phyloP scores from a whole-genome alignment of 2,113 vertebrate species.

The Atlantisia rogersi region DNA sequence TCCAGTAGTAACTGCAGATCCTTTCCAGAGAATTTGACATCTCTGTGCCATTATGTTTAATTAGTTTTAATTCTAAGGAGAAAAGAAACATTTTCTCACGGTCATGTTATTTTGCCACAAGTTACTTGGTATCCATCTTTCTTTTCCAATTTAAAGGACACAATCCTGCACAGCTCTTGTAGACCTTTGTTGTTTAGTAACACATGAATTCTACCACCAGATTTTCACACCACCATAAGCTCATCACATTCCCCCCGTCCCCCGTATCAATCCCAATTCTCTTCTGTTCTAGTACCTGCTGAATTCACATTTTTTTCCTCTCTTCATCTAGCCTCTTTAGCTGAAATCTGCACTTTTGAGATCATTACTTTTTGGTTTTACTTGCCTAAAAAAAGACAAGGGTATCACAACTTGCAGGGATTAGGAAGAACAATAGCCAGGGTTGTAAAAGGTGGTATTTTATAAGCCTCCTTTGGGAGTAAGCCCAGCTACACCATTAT shows the following conservation, averaged over 20 bases:
- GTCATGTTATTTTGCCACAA: background rate
- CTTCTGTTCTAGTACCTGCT: background rate
- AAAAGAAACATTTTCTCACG: background rate
- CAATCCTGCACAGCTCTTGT: background rate
- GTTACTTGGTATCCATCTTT: background rate
- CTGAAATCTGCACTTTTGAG: background rate
- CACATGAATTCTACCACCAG: background rate
- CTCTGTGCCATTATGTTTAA: background rate
- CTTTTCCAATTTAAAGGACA: background rate
- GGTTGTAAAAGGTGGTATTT: background rate
- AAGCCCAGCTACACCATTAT: background rate
- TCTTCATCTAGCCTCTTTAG: background rate
- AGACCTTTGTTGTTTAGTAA: background rate
- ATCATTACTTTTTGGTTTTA: background rate
- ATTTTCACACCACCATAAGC: rapidly evolving
- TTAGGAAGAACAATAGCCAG: background rate
- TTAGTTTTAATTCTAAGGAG: background rate
- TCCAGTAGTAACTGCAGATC: background rate
- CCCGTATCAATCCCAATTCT: background rate
- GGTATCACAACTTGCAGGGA: background rate
- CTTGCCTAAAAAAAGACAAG: background rate
- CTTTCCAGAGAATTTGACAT: background rate
- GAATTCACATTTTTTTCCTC: background rate
- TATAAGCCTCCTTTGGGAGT: background rate
- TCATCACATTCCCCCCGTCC: background rate